phyloP scores from a whole-genome alignment of 2,113 vertebrate species.

The Mormyrus iriodes region DNA sequence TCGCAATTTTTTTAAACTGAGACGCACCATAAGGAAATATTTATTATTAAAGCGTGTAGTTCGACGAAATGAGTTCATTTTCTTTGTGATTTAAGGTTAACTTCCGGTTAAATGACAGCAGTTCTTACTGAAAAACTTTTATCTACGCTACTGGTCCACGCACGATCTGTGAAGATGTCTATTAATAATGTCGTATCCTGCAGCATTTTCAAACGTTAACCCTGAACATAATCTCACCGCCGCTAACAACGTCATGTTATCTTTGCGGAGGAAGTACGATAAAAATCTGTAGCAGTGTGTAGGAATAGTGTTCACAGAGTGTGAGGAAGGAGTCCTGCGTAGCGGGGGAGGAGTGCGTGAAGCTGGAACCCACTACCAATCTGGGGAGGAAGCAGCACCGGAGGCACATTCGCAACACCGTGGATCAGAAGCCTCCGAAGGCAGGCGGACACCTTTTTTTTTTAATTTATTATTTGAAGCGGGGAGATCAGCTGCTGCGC shows the following conservation, averaged over 20 bases:
- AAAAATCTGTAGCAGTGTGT: conserved; percentile 20
- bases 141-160: not conserved
- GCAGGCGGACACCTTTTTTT: conserved; percentile 21
- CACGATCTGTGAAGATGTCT: not conserved
- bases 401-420: not conserved
- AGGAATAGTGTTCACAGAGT: conserved; percentile 2
- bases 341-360: conserved; percentile 17
- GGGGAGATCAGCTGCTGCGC: conserved; percentile 36
- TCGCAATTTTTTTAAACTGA: not conserved
- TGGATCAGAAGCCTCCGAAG: conserved; percentile 16
- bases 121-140: not conserved
- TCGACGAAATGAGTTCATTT: not conserved
- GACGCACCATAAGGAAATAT: not conserved
- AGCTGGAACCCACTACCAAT: conserved; percentile 30
- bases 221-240: not conserved
- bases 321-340: not conserved
- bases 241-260: not conserved
- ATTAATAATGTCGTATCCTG: not conserved
- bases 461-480: conserved; percentile 17
- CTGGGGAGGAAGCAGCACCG: conserved; percentile 38
- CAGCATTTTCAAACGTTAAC: not conserved
- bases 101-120: not conserved
- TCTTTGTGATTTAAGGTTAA: not conserved
- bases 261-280: conserved; percentile 29
- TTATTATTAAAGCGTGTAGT: not conserved